These are phyloP conservation scores for Climacteris rufus DNA, from an alignment of 2,113 vertebrate species.

Conservation along the genomic window DNA sequence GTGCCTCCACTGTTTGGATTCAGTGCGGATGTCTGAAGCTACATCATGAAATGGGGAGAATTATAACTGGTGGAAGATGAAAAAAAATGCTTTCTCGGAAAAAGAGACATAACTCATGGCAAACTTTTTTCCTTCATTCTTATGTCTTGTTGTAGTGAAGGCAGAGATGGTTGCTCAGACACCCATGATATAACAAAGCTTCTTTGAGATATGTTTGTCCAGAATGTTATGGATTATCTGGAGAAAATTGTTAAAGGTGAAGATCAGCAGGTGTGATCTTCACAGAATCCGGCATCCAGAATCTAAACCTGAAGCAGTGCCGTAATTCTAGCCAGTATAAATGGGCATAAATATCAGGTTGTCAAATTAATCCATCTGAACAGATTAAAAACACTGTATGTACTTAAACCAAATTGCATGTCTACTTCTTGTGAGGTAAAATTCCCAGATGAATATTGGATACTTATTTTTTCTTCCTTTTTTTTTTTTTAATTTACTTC, in stretches of 20 bases:
- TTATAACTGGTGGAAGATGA: background rate
- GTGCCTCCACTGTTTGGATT: background rate
- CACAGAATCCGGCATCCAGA: background rate
- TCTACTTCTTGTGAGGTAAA: background rate
- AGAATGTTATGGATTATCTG: background rate
- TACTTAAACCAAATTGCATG: background rate
- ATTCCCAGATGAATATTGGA: background rate
- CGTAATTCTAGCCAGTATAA: background rate
- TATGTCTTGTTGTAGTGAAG: background rate
- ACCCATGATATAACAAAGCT: background rate
- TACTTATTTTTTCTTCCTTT: fast-evolving
- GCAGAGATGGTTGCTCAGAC: background rate
- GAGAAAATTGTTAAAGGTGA: background rate
- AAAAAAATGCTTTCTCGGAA: background rate
- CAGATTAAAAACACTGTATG: background rate
- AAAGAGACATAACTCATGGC: background rate
- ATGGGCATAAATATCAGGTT: background rate
- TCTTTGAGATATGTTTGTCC: background rate
- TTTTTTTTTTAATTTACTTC: background rate
- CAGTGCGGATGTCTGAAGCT: background rate
- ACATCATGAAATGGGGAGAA: background rate
- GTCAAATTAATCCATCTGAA: background rate
- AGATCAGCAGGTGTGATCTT: background rate
- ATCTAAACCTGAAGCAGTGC: background rate
- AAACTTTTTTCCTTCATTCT: background rate